phyloP scores from a whole-genome alignment of 2,888 invertebrate genomes.

The Halictus ligatus region DNA sequence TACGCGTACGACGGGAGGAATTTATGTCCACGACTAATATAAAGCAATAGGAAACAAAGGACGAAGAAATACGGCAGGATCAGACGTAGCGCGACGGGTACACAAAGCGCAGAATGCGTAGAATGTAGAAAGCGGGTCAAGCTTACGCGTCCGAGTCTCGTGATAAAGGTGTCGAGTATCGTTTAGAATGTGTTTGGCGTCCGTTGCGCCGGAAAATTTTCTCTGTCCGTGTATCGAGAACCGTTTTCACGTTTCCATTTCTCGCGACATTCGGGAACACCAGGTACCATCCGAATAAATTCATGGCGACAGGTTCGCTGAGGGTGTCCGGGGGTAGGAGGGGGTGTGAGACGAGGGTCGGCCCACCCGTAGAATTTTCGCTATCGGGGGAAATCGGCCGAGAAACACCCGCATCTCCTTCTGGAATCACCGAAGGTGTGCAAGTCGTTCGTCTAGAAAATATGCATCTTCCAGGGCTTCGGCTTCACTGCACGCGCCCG shows the following conservation, averaged over 20 bases:
- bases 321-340: background rate
- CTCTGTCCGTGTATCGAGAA: conserved; percentile 56
- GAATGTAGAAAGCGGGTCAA: conserved; percentile 60
- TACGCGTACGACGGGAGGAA: background rate
- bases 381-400: conserved; percentile 64
- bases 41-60: background rate
- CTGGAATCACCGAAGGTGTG: conserved; percentile 44
- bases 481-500: conserved; percentile 61
- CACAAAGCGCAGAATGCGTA: conserved; percentile 33
- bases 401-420: conserved; percentile 66
- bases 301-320: conserved; percentile 17
- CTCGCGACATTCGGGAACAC: conserved; percentile 44
- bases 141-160: conserved; percentile 34
- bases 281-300: conserved; percentile 64
- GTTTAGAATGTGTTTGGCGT: conserved; percentile 58
- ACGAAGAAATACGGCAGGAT: background rate
- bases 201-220: conserved; percentile 63
- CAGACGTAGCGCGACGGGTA: background rate
- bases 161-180: conserved; percentile 55
- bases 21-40: background rate
- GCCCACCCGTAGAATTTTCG: conserved; percentile 51
- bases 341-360: background rate
- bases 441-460: conserved; percentile 74
- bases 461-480: conserved; percentile 70
- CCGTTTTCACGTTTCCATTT: conserved; percentile 43